Evolutionary conservation across 2,113 vertebrate species (phyloP).

Genomic region (Istiophorus platypterus): DNA sequence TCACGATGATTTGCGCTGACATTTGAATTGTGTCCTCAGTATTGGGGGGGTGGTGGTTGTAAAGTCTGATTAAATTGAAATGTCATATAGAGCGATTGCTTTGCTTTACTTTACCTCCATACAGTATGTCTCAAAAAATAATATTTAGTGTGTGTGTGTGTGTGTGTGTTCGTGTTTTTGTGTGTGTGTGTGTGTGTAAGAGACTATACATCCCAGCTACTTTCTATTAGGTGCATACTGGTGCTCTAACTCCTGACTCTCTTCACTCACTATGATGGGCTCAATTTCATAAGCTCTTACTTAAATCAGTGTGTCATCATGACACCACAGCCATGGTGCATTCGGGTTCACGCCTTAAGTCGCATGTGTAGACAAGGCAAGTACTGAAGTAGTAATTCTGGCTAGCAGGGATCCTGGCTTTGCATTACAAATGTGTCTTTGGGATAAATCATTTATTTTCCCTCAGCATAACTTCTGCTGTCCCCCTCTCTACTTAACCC

Average conservation of each 20-base stretch:
- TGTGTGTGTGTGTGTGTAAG: background rate
- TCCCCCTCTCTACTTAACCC: background rate
- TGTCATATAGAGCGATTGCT: slow-evolving; percentile 29
- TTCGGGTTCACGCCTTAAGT: background rate
- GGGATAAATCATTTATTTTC: background rate
- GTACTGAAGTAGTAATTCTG: background rate
- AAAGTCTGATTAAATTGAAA: slow-evolving; percentile 48
- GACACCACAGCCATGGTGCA: slow-evolving; percentile 23
- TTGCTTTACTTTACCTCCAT: slow-evolving; percentile 11
- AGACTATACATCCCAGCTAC: background rate
- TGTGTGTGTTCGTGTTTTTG: background rate
- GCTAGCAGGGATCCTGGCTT: background rate
- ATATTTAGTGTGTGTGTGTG: background rate
- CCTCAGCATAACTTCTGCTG: slow-evolving; percentile 11
- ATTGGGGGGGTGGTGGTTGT: slow-evolving; percentile 33
- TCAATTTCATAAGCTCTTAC: slow-evolving; percentile 2
- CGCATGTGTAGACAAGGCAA: background rate
- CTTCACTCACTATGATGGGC: slow-evolving; percentile 12
- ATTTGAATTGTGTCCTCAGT: slow-evolving; percentile 34
- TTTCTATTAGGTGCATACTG: background rate
- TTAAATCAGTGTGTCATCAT: slow-evolving; percentile 13
- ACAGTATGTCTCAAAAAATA: background rate
- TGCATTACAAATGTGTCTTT: background rate
- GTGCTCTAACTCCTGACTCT: slow-evolving; percentile 5
- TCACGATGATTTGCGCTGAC: slow-evolving; percentile 30